Evolutionary conservation across 2,113 vertebrate genomes (phyloP).

Genomic region (Lophotis ruficrista): DNA sequence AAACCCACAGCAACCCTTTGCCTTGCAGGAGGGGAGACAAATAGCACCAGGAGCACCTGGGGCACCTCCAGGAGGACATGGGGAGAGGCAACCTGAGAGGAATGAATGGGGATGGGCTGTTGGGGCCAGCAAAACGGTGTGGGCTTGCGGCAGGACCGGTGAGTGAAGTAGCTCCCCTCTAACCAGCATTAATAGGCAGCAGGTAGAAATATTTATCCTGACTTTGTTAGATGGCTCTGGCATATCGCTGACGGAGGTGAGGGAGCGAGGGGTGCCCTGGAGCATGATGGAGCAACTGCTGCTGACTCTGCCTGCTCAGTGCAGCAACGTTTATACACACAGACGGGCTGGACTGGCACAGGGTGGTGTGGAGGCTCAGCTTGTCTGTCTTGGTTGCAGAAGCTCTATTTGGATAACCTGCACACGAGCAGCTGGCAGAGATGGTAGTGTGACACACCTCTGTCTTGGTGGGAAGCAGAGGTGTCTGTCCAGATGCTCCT

Average conservation of each 20-base stretch:
- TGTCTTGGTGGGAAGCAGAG: not conserved
- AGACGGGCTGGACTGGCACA: not conserved
- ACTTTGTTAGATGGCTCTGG: not conserved
- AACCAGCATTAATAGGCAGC: not conserved
- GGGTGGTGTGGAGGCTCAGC: not conserved
- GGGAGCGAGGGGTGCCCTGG: not conserved
- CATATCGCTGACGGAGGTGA: not conserved
- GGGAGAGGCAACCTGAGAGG: not conserved
- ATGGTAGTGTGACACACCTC: not conserved
- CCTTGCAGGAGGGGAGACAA: not conserved
- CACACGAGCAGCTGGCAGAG: not conserved
- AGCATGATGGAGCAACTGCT: not conserved
- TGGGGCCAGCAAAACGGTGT: not conserved
- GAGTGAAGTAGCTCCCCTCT: not conserved
- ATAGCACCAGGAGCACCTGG: not conserved
- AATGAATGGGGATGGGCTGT: not conserved
- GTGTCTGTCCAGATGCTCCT: not conserved
- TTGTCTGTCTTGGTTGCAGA: not conserved
- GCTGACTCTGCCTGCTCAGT: not conserved
- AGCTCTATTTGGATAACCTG: not conserved
- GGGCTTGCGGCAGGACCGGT: not conserved
- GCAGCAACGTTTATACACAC: not conserved
- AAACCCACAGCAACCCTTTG: not conserved
- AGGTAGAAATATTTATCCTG: not conserved
- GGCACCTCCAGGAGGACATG: not conserved